Evolutionary conservation across 2,797 vertebrate genomes (phyloP).

Genomic region (Diceros bicornis): DNA sequence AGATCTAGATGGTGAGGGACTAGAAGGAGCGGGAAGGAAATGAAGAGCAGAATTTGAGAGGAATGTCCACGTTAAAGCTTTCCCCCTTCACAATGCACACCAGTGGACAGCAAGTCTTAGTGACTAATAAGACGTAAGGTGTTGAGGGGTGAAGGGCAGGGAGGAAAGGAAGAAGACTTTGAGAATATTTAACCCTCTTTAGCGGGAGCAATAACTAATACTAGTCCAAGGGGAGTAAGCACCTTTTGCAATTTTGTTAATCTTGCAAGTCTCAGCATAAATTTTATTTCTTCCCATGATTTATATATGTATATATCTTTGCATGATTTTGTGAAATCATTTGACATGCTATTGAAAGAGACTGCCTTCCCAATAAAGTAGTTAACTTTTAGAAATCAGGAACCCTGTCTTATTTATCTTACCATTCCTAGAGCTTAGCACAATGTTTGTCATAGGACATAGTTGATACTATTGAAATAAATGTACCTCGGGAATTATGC

Average conservation of each 20-base stretch:
- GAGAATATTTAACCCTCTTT: background rate
- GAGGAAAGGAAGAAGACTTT: background rate
- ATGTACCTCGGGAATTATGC: background rate
- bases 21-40: background rate
- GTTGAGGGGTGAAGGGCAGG: background rate
- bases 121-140: background rate
- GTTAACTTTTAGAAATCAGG: background rate
- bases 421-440: background rate
- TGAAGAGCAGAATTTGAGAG: background rate
- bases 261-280: background rate
- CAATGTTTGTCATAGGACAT: background rate
- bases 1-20: background rate
- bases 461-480: slow-evolving; percentile 19
- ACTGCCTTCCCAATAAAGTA: background rate
- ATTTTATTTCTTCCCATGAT: slow-evolving; percentile 24
- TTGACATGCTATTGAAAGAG: background rate
- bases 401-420: background rate
- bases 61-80: background rate
- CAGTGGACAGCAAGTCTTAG: background rate
- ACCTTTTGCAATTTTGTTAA: background rate
- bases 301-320: too few relatives aligned
- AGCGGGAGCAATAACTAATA: background rate
- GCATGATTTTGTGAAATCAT: background rate
- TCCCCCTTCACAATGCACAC: background rate
- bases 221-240: background rate